Percentiles rank a stretch among this genome's conserved stretches.
These are phyloP conservation scores for Gryllus longicercus DNA, from an alignment of 2,888 invertebrate genomes.

Conservation along the genomic window DNA sequence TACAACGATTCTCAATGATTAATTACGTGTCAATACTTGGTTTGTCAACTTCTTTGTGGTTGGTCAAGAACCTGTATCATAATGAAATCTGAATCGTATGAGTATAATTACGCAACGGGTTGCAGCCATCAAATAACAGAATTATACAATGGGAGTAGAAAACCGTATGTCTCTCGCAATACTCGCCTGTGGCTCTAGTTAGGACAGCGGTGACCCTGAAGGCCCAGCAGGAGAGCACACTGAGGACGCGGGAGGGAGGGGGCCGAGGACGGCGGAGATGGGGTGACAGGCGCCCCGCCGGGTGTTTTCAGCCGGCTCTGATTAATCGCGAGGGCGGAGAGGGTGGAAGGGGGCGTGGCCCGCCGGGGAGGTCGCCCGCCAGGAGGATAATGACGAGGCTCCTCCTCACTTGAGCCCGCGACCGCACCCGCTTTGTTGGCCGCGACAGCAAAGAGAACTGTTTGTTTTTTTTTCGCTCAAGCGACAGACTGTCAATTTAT, in stretches of 20 bases:
- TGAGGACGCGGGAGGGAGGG: background rate
- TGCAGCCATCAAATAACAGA: too few relatives aligned
- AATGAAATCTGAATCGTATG: too few relatives aligned
- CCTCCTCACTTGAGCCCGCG: background rate
- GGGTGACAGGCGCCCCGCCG: background rate
- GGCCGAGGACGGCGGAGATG: background rate
- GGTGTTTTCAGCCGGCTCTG: background rate
- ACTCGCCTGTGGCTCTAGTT: too few relatives aligned
- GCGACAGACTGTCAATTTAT: slow-evolving; percentile 4
- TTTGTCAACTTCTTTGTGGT: too few relatives aligned
- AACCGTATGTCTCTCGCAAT: too few relatives aligned
- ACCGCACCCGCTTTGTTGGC: background rate
- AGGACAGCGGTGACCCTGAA: background rate
- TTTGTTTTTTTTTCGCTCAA: background rate
- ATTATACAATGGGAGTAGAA: too few relatives aligned
- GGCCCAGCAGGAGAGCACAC: background rate
- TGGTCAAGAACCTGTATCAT: too few relatives aligned
- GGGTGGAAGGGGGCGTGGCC: background rate
- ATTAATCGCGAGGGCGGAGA: background rate
- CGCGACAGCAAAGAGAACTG: slow-evolving; percentile 11
- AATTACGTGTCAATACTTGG: too few relatives aligned
- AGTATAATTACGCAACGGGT: too few relatives aligned
- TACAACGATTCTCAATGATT: too few relatives aligned
- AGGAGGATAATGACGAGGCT: background rate
- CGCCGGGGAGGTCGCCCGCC: background rate